Percentiles rank a stretch among this genome's conserved stretches.
Conservation (phyloP, 2,797 vertebrate species). For the Helicolenus hilgendorfi region DNA sequence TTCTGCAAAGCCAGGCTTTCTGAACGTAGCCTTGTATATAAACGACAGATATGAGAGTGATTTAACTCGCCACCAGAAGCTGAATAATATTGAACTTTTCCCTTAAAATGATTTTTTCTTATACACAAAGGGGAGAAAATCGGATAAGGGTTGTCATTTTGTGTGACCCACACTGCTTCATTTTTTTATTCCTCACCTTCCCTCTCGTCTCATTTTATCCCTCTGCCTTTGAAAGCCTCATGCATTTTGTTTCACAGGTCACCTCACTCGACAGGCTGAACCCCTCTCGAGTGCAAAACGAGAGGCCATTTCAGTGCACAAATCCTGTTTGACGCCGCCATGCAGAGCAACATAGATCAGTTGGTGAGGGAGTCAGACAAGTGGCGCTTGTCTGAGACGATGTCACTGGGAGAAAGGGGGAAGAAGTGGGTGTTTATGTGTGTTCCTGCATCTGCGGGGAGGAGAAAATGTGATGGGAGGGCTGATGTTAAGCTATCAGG, state of each 20-base stretch:
- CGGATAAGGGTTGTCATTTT: not conserved
- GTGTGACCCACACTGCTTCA: not conserved
- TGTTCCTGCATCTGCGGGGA: constrained; percentile 43
- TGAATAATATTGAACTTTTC: not conserved
- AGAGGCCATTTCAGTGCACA: constrained; percentile 59
- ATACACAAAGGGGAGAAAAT: not conserved
- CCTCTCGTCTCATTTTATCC: constrained; percentile 20
- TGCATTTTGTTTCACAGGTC: constrained; percentile 63
- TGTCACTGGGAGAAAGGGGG: constrained; percentile 39
- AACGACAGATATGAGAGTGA: not conserved
- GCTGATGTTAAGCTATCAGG: constrained; percentile 63
- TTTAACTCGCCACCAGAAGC: not conserved
- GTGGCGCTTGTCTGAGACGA: constrained; percentile 43
- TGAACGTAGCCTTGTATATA: not conserved
- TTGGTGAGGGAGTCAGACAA: constrained; percentile 44
- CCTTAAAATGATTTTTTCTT: not conserved
- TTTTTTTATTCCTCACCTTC: constrained; percentile 28
- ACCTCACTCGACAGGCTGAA: constrained; percentile 35
- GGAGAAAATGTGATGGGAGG: constrained; percentile 46
- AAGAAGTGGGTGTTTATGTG: constrained; percentile 53
- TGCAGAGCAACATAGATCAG: constrained; percentile 40
- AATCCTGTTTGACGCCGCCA: constrained; percentile 51
- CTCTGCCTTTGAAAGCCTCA: constrained; percentile 35
- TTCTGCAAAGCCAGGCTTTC: not conserved
- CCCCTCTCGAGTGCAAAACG: constrained; percentile 47